Base-by-base conservation (phyloP, 2,113 vertebrate genomes). In the Alligator sinensis region DNA sequence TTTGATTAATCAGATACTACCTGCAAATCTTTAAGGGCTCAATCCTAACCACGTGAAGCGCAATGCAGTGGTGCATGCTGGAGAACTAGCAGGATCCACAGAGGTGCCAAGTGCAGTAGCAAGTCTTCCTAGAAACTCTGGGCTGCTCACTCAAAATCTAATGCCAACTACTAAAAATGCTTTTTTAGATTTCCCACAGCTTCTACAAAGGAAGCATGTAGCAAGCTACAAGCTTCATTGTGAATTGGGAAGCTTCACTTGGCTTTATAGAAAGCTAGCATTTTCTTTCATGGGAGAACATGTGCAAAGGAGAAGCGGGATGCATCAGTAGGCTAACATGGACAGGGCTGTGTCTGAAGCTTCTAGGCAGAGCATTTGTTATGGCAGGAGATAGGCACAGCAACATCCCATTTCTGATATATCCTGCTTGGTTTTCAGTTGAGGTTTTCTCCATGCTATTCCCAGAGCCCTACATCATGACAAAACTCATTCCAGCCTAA, bases 341-440 rank as follows among this genome's bases (percentile, higher is more conserved):
- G 15, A 68, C 4, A 70, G 19, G 70, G 76, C 10, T 17, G 4
- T 1, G 0, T 38, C 14, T 72, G 77, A 54, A 72, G 54, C 28
- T 80, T 63, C 47, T 16, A 57, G 78, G 25, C 58, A 30, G 25
- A 21, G 25, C 19, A 64, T 72, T 88, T 0, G 0, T 55, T 84
- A 61, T 57, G 54, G 30, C 10, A 74, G 34, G 64, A 28, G 38
- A 25, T 30, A 54, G 19, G 27, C 17, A 16, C 25, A 54, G 9
- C 21, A n/a, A 21, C 0, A 62, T 30, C 14, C 78, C 38, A n/a
- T 12, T n/a, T 75, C 55, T 75, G 21, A 64, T 19, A 24, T 63
- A 47, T 63, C 14, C n/a, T 21, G 18, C 16, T 30, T 7, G 63
- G 25, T 72, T 5, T n/a, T 11, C 0, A 0, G 57, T 27, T 2